These are phyloP conservation scores for Polyergus mexicanus DNA, from an alignment of 1,140 invertebrate genomes.

Conservation along the genomic window DNA sequence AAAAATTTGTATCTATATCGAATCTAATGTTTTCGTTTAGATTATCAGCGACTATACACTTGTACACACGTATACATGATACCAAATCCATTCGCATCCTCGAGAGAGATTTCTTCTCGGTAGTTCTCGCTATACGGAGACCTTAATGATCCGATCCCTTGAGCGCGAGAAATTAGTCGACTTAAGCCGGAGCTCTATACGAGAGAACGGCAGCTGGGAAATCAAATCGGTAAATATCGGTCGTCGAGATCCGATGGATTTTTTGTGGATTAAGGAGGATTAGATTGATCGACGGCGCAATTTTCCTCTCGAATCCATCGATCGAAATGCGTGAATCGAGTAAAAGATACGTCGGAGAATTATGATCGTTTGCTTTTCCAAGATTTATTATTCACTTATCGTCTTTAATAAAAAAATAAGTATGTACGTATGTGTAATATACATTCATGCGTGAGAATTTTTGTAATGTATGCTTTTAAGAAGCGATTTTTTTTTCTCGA, in stretches of 20 bases:
- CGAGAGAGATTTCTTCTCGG: slow-evolving; percentile 1
- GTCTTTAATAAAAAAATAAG: not conserved
- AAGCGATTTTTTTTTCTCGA: not conserved
- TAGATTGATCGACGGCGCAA: slow-evolving; percentile 24
- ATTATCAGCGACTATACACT: slow-evolving; percentile 20
- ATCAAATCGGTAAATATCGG: slow-evolving; percentile 59
- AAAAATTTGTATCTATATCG: not conserved
- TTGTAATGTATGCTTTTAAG: not conserved
- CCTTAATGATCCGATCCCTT: slow-evolving; percentile 54
- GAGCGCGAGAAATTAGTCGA: slow-evolving; percentile 60
- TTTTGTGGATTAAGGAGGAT: slow-evolving; percentile 54
- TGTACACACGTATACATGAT: slow-evolving; percentile 3
- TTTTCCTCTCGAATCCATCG: not conserved
- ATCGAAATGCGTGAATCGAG: slow-evolving; percentile 47
- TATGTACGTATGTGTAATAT: not conserved
- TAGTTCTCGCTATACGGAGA: slow-evolving; percentile 16
- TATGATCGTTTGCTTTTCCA: slow-evolving; percentile 28
- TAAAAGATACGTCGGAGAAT: slow-evolving; percentile 27
- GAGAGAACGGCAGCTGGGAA: slow-evolving; percentile 23
- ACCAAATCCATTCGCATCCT: slow-evolving; percentile 32
- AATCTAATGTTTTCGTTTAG: slow-evolving; percentile 20
- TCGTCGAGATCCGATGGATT: slow-evolving; percentile 31
- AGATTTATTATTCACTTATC: slow-evolving; percentile 17
- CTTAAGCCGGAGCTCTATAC: slow-evolving; percentile 54
- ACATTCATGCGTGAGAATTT: not conserved